A percentile compares a stretch with the other conserved stretches of the same genome.
Conservation (phyloP, 2,113 vertebrate species). For the Bambusicola thoracicus region DNA sequence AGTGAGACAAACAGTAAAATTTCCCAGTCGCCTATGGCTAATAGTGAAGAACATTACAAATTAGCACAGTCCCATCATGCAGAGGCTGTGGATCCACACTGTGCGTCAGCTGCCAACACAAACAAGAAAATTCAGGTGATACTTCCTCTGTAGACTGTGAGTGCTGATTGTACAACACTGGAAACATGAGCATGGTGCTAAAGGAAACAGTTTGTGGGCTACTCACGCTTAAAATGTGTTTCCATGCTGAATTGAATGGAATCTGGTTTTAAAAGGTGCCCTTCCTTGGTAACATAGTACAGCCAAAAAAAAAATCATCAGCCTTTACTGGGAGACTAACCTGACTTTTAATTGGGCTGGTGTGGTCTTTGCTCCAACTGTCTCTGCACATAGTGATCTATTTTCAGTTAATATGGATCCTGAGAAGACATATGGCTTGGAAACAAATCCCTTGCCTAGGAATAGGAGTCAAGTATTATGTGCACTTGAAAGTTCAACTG, state of each 20-base stretch:
- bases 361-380: neutral
- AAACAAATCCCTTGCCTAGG: neutral
- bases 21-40: neutral
- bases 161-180: neutral
- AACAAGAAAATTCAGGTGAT: neutral
- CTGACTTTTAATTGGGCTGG: neutral
- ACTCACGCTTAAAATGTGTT: neutral
- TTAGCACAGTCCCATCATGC: neutral
- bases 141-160: neutral
- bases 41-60: neutral
- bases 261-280: neutral
- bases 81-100: neutral
- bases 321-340: neutral
- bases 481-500: neutral
- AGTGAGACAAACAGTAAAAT: neutral
- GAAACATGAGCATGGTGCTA: accelerated
- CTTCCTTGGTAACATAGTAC: neutral
- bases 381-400: neutral
- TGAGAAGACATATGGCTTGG: neutral
- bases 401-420: neutral
- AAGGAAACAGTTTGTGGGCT: neutral
- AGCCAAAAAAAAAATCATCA: neutral
- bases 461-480: neutral
- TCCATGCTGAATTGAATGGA: neutral
- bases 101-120: neutral